Percentiles rank a stretch among this genome's conserved stretches.
Evolutionary conservation across 2,888 invertebrate species (phyloP).

Genomic region (Dryobota labecula): DNA sequence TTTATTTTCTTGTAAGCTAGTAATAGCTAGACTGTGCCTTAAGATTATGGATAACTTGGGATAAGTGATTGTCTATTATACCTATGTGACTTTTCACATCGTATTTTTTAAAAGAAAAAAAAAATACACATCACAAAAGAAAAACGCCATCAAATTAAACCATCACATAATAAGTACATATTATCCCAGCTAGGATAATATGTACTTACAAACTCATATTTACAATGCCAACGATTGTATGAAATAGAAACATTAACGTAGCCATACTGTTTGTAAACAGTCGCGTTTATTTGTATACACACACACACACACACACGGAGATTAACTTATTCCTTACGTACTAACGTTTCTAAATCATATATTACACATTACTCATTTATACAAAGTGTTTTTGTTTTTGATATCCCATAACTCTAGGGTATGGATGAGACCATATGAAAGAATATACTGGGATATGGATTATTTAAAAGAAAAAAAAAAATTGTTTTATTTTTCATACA

Average conservation of each 20-base stretch:
- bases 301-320: conserved; percentile 11
- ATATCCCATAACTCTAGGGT: no score
- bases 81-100: not conserved
- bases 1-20: not conserved
- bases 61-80: no score
- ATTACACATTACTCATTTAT: conserved; percentile 19
- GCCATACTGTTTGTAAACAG: conserved; percentile 58
- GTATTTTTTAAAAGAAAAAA: no score
- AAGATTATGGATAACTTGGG: not conserved
- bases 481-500: no score
- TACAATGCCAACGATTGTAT: conserved; percentile 29
- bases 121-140: no score
- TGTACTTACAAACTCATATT: conserved; percentile 28
- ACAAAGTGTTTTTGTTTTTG: no score
- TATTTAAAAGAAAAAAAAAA: no score
- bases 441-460: no score
- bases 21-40: not conserved
- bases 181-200: conserved; percentile 9
- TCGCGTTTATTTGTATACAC: conserved; percentile 57
- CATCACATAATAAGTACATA: conserved; percentile 1
- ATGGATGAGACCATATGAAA: no score
- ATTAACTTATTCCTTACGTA: not conserved
- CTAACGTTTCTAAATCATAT: conserved; percentile 26
- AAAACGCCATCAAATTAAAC: not conserved
- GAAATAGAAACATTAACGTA: conserved; percentile 68